Evolutionary conservation across 2,797 vertebrate genomes (phyloP).

Genomic region (Coregonus sp.): DNA sequence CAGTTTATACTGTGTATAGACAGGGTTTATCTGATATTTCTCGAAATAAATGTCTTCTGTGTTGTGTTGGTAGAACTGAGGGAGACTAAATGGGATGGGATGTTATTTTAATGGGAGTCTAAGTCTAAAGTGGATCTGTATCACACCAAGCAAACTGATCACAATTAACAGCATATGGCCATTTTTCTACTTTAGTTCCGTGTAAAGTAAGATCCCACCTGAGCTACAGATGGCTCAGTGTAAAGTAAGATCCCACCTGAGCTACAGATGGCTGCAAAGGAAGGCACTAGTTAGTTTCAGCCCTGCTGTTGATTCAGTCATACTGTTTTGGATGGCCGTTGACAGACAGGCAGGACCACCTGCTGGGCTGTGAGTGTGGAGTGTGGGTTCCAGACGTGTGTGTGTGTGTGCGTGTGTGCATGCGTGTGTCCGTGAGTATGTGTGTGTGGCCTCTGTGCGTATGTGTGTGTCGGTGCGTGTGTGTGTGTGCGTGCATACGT

Average conservation of each 20-base stretch:
- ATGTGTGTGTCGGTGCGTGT: background rate
- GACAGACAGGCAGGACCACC: conserved; percentile 56
- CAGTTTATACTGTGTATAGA: background rate
- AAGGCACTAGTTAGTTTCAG: conserved; percentile 30
- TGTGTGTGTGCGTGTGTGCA: background rate
- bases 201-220: conserved; percentile 46
- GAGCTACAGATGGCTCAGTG: conserved; percentile 35
- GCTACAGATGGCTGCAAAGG: conserved; percentile 33
- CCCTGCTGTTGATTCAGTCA: conserved; percentile 41
- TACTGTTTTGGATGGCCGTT: conserved; percentile 31
- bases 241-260: conserved; percentile 47
- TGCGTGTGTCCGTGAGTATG: conserved; percentile 18
- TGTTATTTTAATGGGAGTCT: too few species aligned
- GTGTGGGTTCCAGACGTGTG: background rate
- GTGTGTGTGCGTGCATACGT: conserved; percentile 28
- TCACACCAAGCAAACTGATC: too few species aligned
- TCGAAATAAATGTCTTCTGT: too few species aligned
- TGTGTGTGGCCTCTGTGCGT: conserved; percentile 9
- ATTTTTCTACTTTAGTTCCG: conserved; percentile 11
- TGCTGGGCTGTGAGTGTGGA: conserved; percentile 52
- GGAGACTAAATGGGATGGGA: too few species aligned
- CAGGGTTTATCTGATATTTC: too few species aligned
- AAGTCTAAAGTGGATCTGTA: too few species aligned
- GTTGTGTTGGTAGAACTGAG: too few species aligned
- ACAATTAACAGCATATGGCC: too few species aligned